These are phyloP conservation scores for Phrynosoma blainvillii DNA, from an alignment of 2,113 vertebrate genomes.

Conservation along the genomic window DNA sequence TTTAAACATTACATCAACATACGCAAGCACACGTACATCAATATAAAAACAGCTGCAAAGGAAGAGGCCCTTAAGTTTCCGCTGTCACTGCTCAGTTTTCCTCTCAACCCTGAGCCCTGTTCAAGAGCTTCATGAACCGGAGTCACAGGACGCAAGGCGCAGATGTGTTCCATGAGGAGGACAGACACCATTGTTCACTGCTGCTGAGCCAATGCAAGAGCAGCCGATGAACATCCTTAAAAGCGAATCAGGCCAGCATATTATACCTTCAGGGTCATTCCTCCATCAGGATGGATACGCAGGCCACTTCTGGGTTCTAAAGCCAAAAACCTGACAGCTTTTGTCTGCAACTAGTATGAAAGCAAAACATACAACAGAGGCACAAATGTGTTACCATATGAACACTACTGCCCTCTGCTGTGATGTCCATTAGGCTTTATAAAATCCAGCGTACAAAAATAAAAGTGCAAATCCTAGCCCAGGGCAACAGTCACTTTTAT, in stretches of 20 bases:
- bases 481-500: not conserved
- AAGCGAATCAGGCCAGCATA: not conserved
- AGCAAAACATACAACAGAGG: not conserved
- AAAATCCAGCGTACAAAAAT: not conserved
- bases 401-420: constrained; percentile 26
- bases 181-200: constrained; percentile 4
- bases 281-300: not conserved
- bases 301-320: not conserved
- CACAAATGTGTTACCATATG: not conserved
- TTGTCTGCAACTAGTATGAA: not conserved
- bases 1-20: not conserved
- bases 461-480: not conserved
- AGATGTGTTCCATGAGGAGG: not conserved
- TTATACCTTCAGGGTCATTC: not conserved
- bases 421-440: not conserved
- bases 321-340: not conserved
- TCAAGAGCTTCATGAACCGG: not conserved
- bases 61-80: constrained; percentile 13
- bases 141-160: not conserved
- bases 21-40: accelerated
- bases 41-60: constrained; percentile 10
- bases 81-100: not conserved
- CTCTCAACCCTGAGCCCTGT: not conserved
- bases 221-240: not conserved
- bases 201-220: not conserved